Percentiles rank a stretch among this genome's conserved stretches.
These are phyloP conservation scores for Platyscapa corneri DNA, from an alignment of 1,140 invertebrate genomes.

Conservation along the genomic window DNA sequence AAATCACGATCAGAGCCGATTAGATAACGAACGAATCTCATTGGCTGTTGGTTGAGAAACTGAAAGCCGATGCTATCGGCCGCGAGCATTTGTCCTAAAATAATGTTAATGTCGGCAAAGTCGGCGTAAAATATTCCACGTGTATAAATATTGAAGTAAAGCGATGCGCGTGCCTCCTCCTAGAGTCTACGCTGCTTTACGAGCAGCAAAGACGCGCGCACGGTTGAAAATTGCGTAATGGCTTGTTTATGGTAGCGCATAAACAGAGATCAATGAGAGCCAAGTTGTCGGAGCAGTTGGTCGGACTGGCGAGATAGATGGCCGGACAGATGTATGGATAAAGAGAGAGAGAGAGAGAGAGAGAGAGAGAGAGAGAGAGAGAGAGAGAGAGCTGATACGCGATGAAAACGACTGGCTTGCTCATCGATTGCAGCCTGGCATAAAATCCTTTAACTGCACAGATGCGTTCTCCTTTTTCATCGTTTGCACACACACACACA, in stretches of 20 bases:
- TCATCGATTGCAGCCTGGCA: background rate
- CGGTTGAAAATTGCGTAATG: conserved; percentile 62
- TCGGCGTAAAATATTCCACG: background rate
- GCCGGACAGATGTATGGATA: background rate
- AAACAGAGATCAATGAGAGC: conserved; percentile 65
- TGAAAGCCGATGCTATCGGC: background rate
- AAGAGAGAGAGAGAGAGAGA: background rate
- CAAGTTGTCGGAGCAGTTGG: conserved; percentile 31
- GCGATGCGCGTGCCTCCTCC: background rate
- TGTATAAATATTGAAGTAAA: background rate
- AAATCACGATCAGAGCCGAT: no score
- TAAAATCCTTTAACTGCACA: conserved; percentile 28
- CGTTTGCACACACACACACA: no score
- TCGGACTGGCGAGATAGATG: conserved; percentile 2
- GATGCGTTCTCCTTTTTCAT: conserved; percentile 18
- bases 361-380: background rate
- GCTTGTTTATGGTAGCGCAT: conserved; percentile 66
- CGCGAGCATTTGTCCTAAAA: background rate
- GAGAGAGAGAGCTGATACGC: background rate
- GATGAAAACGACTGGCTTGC: conserved; percentile 17
- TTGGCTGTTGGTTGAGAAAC: no score
- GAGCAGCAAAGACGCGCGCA: background rate
- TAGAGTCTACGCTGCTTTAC: background rate
- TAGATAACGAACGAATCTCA: no score
- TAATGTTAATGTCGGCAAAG: background rate